Evolutionary conservation across 2,888 invertebrate species (phyloP), one percentile per base, ranked within the genome.

Genomic region (Clusia tigrina): DNA sequence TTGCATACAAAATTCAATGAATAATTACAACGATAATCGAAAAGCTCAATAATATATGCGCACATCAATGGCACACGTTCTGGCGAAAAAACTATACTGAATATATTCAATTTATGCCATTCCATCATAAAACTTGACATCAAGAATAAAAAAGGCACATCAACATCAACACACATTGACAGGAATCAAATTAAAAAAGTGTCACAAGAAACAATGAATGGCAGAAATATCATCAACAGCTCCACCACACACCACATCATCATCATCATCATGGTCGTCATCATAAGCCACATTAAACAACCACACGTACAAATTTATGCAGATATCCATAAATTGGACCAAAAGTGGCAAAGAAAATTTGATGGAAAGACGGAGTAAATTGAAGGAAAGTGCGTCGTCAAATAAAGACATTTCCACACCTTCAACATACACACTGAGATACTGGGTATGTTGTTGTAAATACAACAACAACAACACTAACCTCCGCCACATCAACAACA

Each of bases 401-500:
- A 32, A 32, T 32, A 12, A 32, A 32, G 32, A 32, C 32, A 32
- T 32, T 32, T 32, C 12, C n/a, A n/a, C n/a, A n/a, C n/a, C n/a
- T n/a, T n/a, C n/a, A n/a, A n/a, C n/a, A n/a, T n/a, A n/a, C n/a
- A n/a, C n/a, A n/a, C n/a, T n/a, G n/a, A n/a, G n/a, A n/a, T n/a
- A n/a, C n/a, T n/a, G n/a, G n/a, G n/a, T 32, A 32, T 32, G 12
- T 32, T 32, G 32, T 9, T 32, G 32, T 9, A 5, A 32, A 32
- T 32, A 23, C 18, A n/a, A n/a, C n/a, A n/a, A 67, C 42, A 58
- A 38, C 63, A 57, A 24, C 67, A 71, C 58, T 62, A 71, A 69
- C 67, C 51, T 51, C 66, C 60, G 63, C 68, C 53, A 51, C 63
- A 54, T 15, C 57, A 69, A 63, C 51, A 51, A 56, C 60, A 17